phyloP scores from a whole-genome alignment of 2,113 vertebrate genomes.

The Microcebus ravelobensis region DNA sequence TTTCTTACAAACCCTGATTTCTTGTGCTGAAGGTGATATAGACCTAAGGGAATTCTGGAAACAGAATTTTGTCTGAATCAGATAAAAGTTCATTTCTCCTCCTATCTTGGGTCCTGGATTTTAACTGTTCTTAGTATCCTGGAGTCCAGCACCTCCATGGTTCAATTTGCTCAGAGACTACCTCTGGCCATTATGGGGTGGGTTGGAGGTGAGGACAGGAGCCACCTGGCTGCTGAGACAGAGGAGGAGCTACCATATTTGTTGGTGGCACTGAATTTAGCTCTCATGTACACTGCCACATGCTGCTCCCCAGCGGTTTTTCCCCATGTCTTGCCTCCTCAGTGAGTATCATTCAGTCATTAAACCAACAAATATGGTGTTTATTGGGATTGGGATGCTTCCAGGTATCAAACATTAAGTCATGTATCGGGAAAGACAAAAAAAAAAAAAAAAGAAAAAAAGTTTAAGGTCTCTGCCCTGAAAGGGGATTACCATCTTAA shows the following conservation, averaged over 20 bases:
- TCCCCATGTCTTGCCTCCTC: background rate
- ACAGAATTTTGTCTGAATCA: background rate
- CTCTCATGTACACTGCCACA: rapidly evolving
- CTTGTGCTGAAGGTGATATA: background rate
- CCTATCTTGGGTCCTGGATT: background rate
- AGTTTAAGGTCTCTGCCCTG: background rate
- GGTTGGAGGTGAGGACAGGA: background rate
- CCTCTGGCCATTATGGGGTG: background rate
- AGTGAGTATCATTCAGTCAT: background rate
- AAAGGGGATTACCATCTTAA: background rate
- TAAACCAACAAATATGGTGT: background rate
- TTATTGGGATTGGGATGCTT: background rate
- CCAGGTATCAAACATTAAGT: background rate
- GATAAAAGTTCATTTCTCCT: background rate
- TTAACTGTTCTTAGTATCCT: background rate
- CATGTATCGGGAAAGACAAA: background rate
- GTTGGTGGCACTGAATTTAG: background rate
- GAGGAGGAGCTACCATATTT: background rate
- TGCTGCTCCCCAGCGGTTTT: background rate
- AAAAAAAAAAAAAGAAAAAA: background rate
- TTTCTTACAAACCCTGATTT: background rate
- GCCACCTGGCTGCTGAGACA: too few species aligned
- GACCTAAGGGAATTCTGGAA: background rate
- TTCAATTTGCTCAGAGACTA: background rate
- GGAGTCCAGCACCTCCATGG: background rate